Percentiles rank a stretch among this genome's conserved stretches.
These are phyloP conservation scores for Chymomyza caudatula DNA, from an alignment of 2,888 invertebrate genomes.

Conservation along the genomic window DNA sequence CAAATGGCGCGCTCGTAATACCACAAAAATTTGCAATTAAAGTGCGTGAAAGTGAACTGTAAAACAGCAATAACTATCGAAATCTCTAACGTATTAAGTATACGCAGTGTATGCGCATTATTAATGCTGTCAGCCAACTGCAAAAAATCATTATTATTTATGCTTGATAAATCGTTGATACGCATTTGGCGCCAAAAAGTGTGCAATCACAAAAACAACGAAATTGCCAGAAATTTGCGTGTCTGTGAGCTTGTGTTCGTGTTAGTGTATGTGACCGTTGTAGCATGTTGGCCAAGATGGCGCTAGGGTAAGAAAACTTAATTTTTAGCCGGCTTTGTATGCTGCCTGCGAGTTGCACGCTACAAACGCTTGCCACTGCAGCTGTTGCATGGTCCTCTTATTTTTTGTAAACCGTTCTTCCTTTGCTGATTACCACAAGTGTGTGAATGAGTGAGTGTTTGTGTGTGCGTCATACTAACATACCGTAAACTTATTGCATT, in stretches of 20 bases:
- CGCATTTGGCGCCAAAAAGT: neutral
- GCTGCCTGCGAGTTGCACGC: neutral
- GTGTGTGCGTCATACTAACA: no score
- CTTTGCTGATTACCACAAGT: neutral
- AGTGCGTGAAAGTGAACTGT: neutral
- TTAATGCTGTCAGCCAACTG: neutral
- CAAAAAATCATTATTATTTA: neutral
- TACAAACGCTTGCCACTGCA: neutral
- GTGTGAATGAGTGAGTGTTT: neutral
- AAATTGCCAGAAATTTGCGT: slow-evolving; percentile 46
- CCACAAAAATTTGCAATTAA: neutral
- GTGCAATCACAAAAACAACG: neutral
- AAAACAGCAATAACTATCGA: neutral
- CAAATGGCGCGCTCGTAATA: slow-evolving; percentile 32
- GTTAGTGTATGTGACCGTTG: slow-evolving; percentile 21
- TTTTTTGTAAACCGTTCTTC: no score
- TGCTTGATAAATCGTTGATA: neutral
- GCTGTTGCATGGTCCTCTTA: neutral
- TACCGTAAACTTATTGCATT: slow-evolving; percentile 21
- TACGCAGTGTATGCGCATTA: slow-evolving; percentile 19
- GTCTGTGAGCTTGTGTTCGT: slow-evolving; percentile 6
- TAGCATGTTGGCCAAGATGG: slow-evolving; percentile 61
- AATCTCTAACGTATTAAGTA: no score
- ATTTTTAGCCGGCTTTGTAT: slow-evolving; percentile 19
- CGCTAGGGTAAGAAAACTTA: slow-evolving; percentile 17